Evolutionary conservation across 2,797 vertebrate genomes (phyloP), one percentile per base, ranked within the genome.

Genomic region (Ctenopoma kingsleyae): DNA sequence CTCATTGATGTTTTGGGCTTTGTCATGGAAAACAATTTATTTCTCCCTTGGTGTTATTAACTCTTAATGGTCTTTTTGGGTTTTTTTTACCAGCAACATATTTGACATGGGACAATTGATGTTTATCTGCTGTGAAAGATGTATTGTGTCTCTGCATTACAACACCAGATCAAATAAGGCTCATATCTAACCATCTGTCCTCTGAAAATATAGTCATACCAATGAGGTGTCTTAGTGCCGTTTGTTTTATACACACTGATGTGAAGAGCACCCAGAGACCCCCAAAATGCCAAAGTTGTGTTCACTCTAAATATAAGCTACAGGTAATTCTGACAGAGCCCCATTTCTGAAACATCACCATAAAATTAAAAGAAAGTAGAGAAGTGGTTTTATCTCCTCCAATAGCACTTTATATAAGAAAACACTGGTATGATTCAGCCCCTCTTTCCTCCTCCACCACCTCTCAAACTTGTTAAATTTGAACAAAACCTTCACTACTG

Each of bases 281-380:
- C 71, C 27, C 71, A 74, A 87, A 90, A 90, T 78, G 57, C 61
- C 83, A 87, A 46, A 23, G 44, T 22, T 89, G 83, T 88, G 51
- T 84, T 81, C 53, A 88, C 52, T 82, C 19, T 47, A 83, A 87
- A 90, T 81, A 85, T 1, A 2, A 82, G 61, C 60, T 47, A 44
- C 41, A 66, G 38, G 60, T 50, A 27, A 25, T 19, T 53, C 7
- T 61, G 17, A 58, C 55, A 56, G 25, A 62, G 19, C 10, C 38
- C 40, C 22, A 7, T 41, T 25, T 46, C 50, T 55, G 32, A 56
- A 63, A 22, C 32, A 52, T 36, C 12, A 54, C 5, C 25, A 7
- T 32, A 41, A 13, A 55, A 23, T 66, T 66, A 48, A 32, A 46
- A 50, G 12, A 3, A 49, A 13, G 19, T 30, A 27, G 5, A 63